Evolutionary conservation across 2,797 vertebrate species (phyloP).

Genomic region (Lophius americanus): DNA sequence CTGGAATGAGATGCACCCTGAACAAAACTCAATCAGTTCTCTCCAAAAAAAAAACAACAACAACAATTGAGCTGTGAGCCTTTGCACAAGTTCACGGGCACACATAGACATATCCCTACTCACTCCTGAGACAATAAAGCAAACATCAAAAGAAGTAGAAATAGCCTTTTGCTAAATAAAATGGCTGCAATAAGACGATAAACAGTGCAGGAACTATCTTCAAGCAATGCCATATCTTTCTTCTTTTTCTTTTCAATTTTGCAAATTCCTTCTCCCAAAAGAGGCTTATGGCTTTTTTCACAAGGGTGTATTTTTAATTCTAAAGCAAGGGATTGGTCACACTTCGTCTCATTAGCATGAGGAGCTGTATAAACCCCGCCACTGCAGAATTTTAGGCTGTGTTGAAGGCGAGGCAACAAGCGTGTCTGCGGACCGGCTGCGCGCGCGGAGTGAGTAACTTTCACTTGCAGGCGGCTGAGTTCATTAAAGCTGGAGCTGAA

Average conservation of each 20-base stretch:
- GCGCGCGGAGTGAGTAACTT: slow-evolving; percentile 75
- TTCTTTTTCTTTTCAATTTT: slow-evolving; percentile 36
- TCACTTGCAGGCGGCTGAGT: slow-evolving; percentile 73
- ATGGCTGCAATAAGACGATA: slow-evolving; percentile 64
- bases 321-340: slow-evolving; percentile 80
- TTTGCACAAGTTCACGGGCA: background rate
- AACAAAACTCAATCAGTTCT: slow-evolving; percentile 28
- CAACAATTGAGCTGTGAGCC: slow-evolving; percentile 24
- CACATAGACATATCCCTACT: slow-evolving; percentile 2
- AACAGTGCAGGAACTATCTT: slow-evolving; percentile 62
- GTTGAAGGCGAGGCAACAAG: slow-evolving; percentile 77
- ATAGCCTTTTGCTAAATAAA: slow-evolving; percentile 44
- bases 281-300: slow-evolving; percentile 63
- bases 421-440: slow-evolving; percentile 69
- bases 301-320: slow-evolving; percentile 78
- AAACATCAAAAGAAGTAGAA: slow-evolving; percentile 51
- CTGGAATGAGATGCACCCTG: slow-evolving; percentile 27
- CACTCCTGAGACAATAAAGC: slow-evolving; percentile 27
- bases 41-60: slow-evolving; percentile 6
- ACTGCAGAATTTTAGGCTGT: slow-evolving; percentile 78
- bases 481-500: slow-evolving; percentile 62
- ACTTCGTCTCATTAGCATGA: slow-evolving; percentile 89
- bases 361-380: slow-evolving; percentile 86
- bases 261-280: slow-evolving; percentile 68
- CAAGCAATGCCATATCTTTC: slow-evolving; percentile 50